Evolutionary conservation across 2,888 invertebrate species (phyloP), one percentile per base, ranked within the genome.

Genomic region (Cryptocephalus moraei): DNA sequence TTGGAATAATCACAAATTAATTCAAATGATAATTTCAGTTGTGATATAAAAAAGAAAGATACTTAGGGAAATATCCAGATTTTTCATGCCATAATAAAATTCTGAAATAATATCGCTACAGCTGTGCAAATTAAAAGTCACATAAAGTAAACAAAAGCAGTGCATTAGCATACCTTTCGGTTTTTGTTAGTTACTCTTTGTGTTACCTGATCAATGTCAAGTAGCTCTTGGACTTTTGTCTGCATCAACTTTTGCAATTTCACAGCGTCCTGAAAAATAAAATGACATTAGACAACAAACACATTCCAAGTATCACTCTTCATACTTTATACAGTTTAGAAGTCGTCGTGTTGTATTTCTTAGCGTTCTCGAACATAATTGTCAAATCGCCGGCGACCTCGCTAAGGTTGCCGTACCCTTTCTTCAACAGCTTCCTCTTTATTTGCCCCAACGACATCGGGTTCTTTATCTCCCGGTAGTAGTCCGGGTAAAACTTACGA

Each of bases 311-410:
- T 22, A 22, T 6, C 2, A 22, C 22, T 6, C 22, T 22, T 22
- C 22, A 22, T 70, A 84, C 84, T 74, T 88, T 87, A 67, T 89
- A 90, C 10, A 91, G 75, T 58, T 84, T 80, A 39, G 91, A 89
- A 38, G 84, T 84, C 43, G 84, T 80, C 40, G 85, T 74, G 69
- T 91, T 92, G 67, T 92, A 93, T 61, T 85, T 84, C 66, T 88
- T 90, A 9, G 97, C 97, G 72, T 99, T 99, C 65, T 94, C 92
- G 69, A 97, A 91, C 85, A 97, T 92, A 43, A 94, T 81, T 65
- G 92, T 93, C 75, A 99, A 80, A 66, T 99, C 97, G 1, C 86
- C 86, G 1, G 93, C 91, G 39, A 97, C 82, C 67, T 94, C 91
- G 32, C 86, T 86, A 1, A 94, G 75, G 9, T 86, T 89, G 0